Base-by-base conservation (phyloP, 2,113 vertebrate genomes). In the Psophia crepitans region DNA sequence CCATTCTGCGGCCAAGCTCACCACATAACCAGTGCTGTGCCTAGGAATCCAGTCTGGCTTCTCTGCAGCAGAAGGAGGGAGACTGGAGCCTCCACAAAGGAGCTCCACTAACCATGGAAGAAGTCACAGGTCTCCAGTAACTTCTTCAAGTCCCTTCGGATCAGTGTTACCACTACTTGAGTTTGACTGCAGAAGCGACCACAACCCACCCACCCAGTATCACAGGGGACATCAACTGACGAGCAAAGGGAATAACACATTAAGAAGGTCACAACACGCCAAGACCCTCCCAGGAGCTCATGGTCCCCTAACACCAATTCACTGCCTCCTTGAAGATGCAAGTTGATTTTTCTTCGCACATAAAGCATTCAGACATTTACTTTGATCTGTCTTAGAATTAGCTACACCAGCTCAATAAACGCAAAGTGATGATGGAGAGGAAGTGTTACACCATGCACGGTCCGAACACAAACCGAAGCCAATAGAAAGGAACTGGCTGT, bases 1-100 rank as follows among this genome's bases (percentile, higher is more conserved):
- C 32, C 41, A 33, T 37, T 61, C 53, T 43, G 41, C 0, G 1
- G 24, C 9, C 53, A 73, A 68, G 21, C 14, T 84, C 54, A 77
- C 16, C 68, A 60, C 0, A 0, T 22, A 44, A 68, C 12, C 4
- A 0, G 18, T 7, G 21, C 12, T 39, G 8, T 9, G n/a, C 35
- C 41, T 11, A 18, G 15, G 22, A 93, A 49, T 48, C 7, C 65
- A 82, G 35, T 35, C 11, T 57, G n/a, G 20, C 37, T 64, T 70
- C 63, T 85, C 63, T 35, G 3, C 15, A 46, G 17, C 12, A 35
- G 70, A 39, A 30, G 44, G 11, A 58, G 15, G 37, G n/a, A 41
- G 20, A 65, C 35, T 57, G 79, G 20, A 75, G 26, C 5, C 28
- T 65, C 35, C 13, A 5, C 19, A 73, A 5, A 85, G 39, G 21